Percentiles rank a stretch among this genome's conserved stretches.
These are phyloP conservation scores for Ceratosolen solmsi DNA, from an alignment of 1,140 invertebrate genomes.

Conservation along the genomic window DNA sequence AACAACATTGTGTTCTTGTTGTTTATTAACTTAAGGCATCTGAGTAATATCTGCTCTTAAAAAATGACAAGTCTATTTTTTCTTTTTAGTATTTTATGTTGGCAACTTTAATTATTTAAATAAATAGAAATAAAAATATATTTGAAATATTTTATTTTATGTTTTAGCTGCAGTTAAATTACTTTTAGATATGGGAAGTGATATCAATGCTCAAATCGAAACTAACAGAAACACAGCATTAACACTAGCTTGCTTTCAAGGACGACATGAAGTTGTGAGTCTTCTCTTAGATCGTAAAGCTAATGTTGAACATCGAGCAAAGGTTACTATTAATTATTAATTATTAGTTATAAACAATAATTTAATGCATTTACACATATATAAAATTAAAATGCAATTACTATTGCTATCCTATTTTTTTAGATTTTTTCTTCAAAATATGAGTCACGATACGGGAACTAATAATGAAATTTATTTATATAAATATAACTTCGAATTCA, in stretches of 20 bases:
- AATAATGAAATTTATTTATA: no score
- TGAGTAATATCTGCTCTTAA: no score
- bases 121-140: not conserved
- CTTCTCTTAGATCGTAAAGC: conserved; percentile 96
- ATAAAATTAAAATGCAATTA: not conserved
- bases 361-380: not conserved
- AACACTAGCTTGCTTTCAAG: conserved; percentile 99
- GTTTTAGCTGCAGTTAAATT: conserved; percentile 86
- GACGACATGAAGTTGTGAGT: conserved; percentile 97
- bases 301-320: conserved; percentile 98
- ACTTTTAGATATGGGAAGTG: conserved; percentile 96
- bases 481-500: no score
- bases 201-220: conserved; percentile 99
- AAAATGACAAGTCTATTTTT: no score
- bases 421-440: no score
- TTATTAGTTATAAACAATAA: no score
- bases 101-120: not conserved
- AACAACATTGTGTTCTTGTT: no score
- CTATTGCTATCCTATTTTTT: no score
- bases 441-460: no score
- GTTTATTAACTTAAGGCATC: no score
- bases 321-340: conserved; percentile 75
- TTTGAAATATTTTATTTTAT: conserved; percentile 32
- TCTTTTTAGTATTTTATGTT: no score
- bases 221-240: conserved; percentile 99